phyloP scores from a whole-genome alignment of 2,888 invertebrate genomes.

The Beris morrisii region DNA sequence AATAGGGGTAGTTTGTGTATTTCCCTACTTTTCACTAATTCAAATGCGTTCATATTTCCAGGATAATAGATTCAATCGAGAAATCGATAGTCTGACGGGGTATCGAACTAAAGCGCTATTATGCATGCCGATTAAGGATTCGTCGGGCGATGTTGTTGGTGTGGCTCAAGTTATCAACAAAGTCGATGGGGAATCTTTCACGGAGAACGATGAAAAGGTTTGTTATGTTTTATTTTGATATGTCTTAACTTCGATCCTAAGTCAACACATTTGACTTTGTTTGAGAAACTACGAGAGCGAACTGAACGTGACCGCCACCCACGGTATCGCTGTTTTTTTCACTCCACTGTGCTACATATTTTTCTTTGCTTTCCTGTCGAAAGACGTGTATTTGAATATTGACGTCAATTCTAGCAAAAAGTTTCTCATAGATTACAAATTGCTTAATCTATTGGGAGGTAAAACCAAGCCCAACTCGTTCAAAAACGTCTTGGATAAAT shows the following conservation, averaged over 20 bases:
- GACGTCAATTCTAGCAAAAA: constrained; percentile 18
- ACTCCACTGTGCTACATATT: not conserved
- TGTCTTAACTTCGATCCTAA: constrained; percentile 17
- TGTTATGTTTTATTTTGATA: constrained; percentile 38
- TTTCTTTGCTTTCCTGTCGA: not conserved
- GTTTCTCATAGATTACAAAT: not conserved
- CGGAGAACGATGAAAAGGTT: constrained; percentile 76
- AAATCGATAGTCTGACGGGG: constrained; percentile 90
- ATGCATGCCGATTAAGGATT: constrained; percentile 95
- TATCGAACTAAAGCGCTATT: constrained; percentile 90
- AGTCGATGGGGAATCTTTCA: constrained; percentile 81
- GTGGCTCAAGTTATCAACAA: constrained; percentile 97
- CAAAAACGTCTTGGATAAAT: no score
- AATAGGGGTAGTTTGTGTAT: no score
- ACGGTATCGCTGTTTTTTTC: not conserved
- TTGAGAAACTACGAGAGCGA: not conserved
- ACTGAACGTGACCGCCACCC: no score
- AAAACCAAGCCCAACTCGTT: no score
- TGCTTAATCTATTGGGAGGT: no score
- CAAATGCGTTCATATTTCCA: constrained; percentile 51
- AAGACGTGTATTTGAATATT: not conserved
- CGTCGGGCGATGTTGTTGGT: constrained; percentile 91
- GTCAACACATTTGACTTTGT: constrained; percentile 27
- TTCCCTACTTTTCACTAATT: no score
- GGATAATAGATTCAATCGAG: constrained; percentile 90